Evolutionary conservation across 2,888 invertebrate genomes (phyloP), one percentile per base, ranked within the genome.

Genomic region (Shargacucullia verbasci): DNA sequence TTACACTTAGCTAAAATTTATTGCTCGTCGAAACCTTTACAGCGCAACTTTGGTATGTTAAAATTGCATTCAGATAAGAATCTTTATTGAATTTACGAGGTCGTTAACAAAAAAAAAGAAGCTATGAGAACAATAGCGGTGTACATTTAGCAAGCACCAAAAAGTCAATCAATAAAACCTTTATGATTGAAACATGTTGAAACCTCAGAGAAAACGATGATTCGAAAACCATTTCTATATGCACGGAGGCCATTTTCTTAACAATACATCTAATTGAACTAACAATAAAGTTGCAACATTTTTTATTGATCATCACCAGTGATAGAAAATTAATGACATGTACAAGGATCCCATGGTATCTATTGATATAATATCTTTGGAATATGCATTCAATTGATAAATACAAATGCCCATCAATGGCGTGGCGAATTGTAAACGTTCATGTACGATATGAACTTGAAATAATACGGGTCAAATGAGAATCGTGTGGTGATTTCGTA

Each of bases 241-340:
- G 15, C 8, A 31, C 31, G n/a, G 49, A 71, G 63, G 66, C 41
- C 58, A 62, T 54, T 34, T 47, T 50, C 38, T 35, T 43, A 52
- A 70, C 76, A 74, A 83, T 73, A 76, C 70, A 63, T 29, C 44
- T 60, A 77, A 80, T 79, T 74, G 77, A 78, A 76, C 67, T 67
- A 61, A 72, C 62, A 60, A 73, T 29, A 70, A 63, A 49, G 59
- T 80, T 80, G 54, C 78, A 69, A 68, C 68, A 77, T 65, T 13
- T 15, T 13, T 15, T 38, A 53, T 55, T 69, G 68, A 60, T 57
- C 63, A 70, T 59, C 59, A 67, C 63, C 54, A 59, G 50, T 64
- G 55, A 53, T 45, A 70, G 52, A 73, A 70, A 61, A 66, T 33
- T 57, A 48, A 48, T 73, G 59, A 75, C 59, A 66, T 44, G 60